Base-by-base conservation (phyloP, 92 coral and sea anemone genomes). In the Galaxea fascicularis region DNA sequence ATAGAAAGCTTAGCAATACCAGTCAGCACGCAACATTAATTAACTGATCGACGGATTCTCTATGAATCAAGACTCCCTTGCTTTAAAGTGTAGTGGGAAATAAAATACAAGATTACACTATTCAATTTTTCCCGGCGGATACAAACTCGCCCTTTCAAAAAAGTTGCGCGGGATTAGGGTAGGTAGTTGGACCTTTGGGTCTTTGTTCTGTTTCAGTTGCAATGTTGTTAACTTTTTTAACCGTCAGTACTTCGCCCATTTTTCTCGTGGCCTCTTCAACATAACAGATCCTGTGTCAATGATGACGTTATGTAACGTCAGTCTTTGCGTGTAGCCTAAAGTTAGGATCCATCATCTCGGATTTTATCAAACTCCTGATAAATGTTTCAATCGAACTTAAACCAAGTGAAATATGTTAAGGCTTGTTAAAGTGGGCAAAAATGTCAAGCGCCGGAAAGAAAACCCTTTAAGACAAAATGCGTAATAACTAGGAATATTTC, bases 271-370 rank as follows among this genome's bases (percentile, higher is more conserved):
- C n/a, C n/a, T n/a, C n/a, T n/a, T n/a, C n/a, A n/a, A n/a, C n/a
- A n/a, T n/a, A n/a, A n/a, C n/a, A n/a, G n/a, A n/a, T n/a, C n/a
- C n/a, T n/a, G n/a, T n/a, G n/a, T n/a, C n/a, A n/a, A n/a, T n/a
- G n/a, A n/a, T n/a, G n/a, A n/a, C n/a, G n/a, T n/a, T n/a, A n/a
- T n/a, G 71, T 65, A 65, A 65, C 71, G 20, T 65, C 71, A 65
- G 11, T 65, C 71, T 65, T 65, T 65, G 71, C 71, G 20, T 65
- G 71, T 65, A 59, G 65, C 65, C n/a, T n/a, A n/a, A n/a, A n/a
- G n/a, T n/a, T 65, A 28, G 71, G 41, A 65, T 65, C 71, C 31
- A 65, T 10, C 71, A 65, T 65, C 39, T 65, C 20, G 41, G 71
- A 65, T 65, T 65, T 65, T 65, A 65, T 65, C 71, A 24, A 28